Percentiles rank a stretch among this genome's conserved stretches.
phyloP scores from a whole-genome alignment of 2,113 vertebrate species.

The Upupa epops region DNA sequence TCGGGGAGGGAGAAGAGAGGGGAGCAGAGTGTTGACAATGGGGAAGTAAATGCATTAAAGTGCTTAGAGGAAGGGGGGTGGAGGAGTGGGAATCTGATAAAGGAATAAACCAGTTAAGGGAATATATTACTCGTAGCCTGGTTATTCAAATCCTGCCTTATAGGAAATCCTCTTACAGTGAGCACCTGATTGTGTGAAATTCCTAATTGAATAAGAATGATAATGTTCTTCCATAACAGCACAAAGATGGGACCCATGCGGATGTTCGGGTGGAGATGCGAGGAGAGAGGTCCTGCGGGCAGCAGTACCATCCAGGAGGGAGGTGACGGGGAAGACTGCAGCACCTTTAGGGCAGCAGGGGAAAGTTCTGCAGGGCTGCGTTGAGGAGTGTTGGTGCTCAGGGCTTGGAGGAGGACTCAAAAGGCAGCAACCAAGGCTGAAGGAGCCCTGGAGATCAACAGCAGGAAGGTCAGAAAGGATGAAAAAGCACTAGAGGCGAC shows the following conservation, averaged over 20 bases:
- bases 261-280: not conserved
- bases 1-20: not conserved
- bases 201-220: conserved; percentile 67
- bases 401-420: not conserved
- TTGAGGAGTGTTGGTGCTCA: not conserved
- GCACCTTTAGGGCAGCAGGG: fast-evolving
- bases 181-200: conserved; percentile 64
- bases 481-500: fast-evolving
- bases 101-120: conserved; percentile 68
- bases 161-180: conserved; percentile 68
- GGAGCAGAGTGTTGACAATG: conserved; percentile 35
- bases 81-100: conserved; percentile 52
- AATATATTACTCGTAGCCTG: conserved; percentile 30
- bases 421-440: not conserved
- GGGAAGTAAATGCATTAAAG: conserved; percentile 66
- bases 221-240: not conserved
- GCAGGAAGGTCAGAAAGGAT: fast-evolving
- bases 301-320: not conserved
- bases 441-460: not conserved
- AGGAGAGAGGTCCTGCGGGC: not conserved
- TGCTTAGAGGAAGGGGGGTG: not conserved
- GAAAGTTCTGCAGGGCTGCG: not conserved
- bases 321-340: fast-evolving
- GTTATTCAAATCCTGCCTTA: conserved; percentile 65
- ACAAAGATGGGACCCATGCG: not conserved